Evolutionary conservation across 2,797 vertebrate species (phyloP).

Genomic region (Clarias laeviceps): DNA sequence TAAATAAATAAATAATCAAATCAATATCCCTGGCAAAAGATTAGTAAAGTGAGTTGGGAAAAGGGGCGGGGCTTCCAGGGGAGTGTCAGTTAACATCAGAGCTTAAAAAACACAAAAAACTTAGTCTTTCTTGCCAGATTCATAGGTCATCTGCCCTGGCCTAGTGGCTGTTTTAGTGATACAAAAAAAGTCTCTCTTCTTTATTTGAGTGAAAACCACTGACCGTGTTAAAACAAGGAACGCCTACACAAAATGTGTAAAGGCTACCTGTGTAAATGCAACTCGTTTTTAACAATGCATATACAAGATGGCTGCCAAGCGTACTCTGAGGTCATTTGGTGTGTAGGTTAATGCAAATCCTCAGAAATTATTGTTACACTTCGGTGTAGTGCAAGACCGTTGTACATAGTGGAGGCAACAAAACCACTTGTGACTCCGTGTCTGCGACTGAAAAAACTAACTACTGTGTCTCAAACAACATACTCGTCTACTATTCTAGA

Average conservation of each 20-base stretch:
- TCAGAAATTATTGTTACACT: neutral
- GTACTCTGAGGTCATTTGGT: neutral
- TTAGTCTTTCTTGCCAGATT: neutral
- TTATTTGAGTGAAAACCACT: neutral
- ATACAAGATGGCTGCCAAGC: neutral
- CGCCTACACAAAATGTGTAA: neutral
- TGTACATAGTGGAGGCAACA: neutral
- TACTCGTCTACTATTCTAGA: too few relatives aligned
- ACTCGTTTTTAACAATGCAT: neutral
- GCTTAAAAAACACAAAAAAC: neutral
- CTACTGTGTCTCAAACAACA: neutral
- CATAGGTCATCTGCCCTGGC: neutral
- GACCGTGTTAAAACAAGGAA: neutral
- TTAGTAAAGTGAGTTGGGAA: neutral
- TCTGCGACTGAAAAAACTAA: neutral
- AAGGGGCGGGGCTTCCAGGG: neutral
- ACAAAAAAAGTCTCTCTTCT: neutral
- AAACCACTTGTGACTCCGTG: neutral
- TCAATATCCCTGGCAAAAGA: neutral
- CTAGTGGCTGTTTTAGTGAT: too few relatives aligned
- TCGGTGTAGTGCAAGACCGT: neutral
- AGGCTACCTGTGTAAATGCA: neutral
- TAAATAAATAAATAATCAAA: neutral
- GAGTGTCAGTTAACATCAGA: neutral
- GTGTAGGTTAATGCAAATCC: neutral